Evolutionary conservation across 2,797 vertebrate species (phyloP).

Genomic region (Sebastes kiyomatsui): DNA sequence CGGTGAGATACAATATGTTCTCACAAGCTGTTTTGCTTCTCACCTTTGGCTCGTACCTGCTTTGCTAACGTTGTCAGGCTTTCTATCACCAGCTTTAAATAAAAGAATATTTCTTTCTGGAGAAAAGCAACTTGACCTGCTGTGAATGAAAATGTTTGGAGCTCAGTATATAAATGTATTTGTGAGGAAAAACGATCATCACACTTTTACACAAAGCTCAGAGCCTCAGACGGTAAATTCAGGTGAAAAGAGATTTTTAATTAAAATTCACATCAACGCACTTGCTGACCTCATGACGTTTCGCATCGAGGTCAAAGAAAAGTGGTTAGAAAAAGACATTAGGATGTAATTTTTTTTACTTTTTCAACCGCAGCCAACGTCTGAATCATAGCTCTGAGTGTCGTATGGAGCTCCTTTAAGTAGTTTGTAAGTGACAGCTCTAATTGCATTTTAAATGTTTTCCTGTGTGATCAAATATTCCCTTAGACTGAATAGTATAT

Average conservation of each 20-base stretch:
- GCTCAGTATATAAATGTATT: background rate
- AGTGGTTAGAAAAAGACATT: too few species aligned
- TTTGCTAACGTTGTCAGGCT: background rate
- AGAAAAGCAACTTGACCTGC: background rate
- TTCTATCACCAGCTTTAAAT: background rate
- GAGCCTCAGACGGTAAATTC: background rate
- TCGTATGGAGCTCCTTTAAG: background rate
- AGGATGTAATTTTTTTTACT: too few species aligned
- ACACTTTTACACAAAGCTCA: background rate
- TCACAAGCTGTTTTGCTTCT: conserved; percentile 5
- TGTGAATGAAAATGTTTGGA: background rate
- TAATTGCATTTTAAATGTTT: background rate
- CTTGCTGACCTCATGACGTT: background rate
- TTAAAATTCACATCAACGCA: background rate
- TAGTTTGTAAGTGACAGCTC: background rate
- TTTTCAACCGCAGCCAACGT: background rate
- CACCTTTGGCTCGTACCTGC: conserved; percentile 8
- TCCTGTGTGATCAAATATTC: background rate
- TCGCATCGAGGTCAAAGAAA: too few species aligned
- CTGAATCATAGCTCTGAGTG: background rate
- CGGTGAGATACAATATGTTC: background rate
- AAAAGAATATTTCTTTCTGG: background rate
- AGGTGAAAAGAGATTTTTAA: background rate
- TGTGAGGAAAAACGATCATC: background rate
- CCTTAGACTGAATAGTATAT: background rate